Percentiles rank a stretch among this genome's conserved stretches.
Conservation (phyloP, 2,113 vertebrate species). For the Dicrurus megarhynchus region DNA sequence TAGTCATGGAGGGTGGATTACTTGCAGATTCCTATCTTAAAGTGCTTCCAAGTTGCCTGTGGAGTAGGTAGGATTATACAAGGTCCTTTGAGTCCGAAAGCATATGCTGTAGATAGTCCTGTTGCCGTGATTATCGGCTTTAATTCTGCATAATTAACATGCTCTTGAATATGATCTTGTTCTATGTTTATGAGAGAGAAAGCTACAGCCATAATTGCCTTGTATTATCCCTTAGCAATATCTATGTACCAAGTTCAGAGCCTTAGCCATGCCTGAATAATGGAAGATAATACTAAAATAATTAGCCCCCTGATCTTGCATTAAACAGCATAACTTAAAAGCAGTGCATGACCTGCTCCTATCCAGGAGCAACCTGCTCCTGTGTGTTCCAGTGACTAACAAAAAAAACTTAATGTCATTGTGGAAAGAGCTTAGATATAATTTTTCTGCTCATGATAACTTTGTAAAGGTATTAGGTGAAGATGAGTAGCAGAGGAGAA, state of each 20-base stretch:
- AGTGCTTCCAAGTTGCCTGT: not conserved
- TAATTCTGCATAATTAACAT: constrained; percentile 17
- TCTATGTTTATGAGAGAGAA: not conserved
- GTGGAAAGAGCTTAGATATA: not conserved
- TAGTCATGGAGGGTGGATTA: not conserved
- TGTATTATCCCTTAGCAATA: not conserved
- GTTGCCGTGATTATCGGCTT: not conserved
- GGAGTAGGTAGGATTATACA: not conserved
- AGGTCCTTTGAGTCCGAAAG: not conserved
- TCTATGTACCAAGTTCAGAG: not conserved
- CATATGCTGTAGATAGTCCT: not conserved
- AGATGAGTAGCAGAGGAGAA: not conserved
- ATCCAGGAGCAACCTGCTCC: not conserved
- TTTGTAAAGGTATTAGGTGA: not conserved
- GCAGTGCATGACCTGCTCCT: not conserved
- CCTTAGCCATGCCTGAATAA: not conserved
- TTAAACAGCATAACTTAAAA: constrained; percentile 30
- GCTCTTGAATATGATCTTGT: constrained; percentile 1
- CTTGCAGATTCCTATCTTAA: not conserved
- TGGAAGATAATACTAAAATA: constrained; percentile 39
- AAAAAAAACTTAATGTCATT: not conserved
- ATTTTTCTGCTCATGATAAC: not conserved
- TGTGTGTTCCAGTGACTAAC: not conserved
- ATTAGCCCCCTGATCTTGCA: constrained; percentile 36
- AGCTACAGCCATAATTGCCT: not conserved